A percentile compares a stretch with the other conserved stretches of the same genome.
These are phyloP conservation scores for Lasioglossum albipes DNA, from an alignment of 1,140 invertebrate genomes.

Conservation along the genomic window DNA sequence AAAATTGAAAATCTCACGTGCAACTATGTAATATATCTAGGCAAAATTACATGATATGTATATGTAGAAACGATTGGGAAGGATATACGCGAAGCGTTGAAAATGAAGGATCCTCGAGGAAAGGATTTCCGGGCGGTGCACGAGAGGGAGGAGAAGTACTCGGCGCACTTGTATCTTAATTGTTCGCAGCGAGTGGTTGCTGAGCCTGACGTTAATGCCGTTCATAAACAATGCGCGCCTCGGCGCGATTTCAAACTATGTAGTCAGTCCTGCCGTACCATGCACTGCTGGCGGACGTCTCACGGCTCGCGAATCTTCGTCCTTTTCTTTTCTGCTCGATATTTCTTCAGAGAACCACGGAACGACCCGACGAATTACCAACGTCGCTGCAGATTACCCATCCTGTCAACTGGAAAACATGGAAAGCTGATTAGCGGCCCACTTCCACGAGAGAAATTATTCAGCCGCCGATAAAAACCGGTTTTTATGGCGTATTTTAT, in stretches of 20 bases:
- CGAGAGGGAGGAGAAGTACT: constrained; percentile 2
- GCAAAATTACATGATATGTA: constrained; percentile 1
- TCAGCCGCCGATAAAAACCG: neutral
- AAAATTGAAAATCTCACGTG: too few species aligned
- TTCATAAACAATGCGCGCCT: constrained; percentile 70
- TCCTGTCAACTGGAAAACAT: neutral
- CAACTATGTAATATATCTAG: neutral
- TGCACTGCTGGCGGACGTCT: neutral
- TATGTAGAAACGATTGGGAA: constrained; percentile 30
- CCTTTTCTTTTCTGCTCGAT: constrained; percentile 11
- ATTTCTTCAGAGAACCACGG: neutral
- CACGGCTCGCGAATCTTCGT: constrained; percentile 4
- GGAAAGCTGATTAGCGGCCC: constrained; percentile 22
- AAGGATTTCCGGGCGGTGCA: constrained; percentile 5
- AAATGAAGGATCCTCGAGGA: constrained; percentile 3
- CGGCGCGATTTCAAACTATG: constrained; percentile 48
- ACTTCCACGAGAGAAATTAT: neutral
- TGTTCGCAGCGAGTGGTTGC: constrained; percentile 64
- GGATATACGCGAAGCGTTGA: neutral
- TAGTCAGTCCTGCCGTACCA: constrained; percentile 45
- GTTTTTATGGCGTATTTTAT: neutral
- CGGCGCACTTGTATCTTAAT: constrained; percentile 69
- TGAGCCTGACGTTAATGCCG: constrained; percentile 68
- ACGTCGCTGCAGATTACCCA: neutral
- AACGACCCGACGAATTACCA: neutral